A percentile compares a stretch with the other conserved stretches of the same genome.
Evolutionary conservation across 2,888 invertebrate genomes (phyloP).

Genomic region (Marasmarcha lunaedactyla): DNA sequence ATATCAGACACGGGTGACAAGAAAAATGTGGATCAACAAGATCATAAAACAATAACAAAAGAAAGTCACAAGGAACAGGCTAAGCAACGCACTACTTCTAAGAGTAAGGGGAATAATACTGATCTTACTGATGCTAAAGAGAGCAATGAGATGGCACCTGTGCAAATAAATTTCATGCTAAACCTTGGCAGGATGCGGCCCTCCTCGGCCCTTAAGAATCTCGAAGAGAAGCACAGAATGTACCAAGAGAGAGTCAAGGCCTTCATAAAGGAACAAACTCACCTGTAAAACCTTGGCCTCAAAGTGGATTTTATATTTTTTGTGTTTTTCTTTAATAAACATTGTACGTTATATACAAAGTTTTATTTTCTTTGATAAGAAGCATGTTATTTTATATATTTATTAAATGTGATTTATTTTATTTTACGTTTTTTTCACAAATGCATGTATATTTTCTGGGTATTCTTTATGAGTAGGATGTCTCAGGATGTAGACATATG

Average conservation of each 20-base stretch:
- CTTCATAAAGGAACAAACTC: constrained; percentile 25
- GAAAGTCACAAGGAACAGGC: background rate
- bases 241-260: constrained; percentile 53
- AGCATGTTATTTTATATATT: no score
- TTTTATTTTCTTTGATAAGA: no score
- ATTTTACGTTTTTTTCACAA: no score
- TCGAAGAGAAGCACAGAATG: constrained; percentile 54
- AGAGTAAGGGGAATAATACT: constrained; percentile 28
- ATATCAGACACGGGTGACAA: background rate
- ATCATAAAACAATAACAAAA: background rate
- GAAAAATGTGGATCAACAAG: background rate
- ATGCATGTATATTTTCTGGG: no score
- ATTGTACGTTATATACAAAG: no score
- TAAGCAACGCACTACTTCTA: constrained; percentile 20
- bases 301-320: no score
- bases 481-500: no score
- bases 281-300: no score
- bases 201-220: constrained; percentile 35
- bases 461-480: no score
- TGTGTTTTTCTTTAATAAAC: background rate
- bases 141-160: constrained; percentile 25
- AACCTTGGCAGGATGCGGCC: constrained; percentile 41
- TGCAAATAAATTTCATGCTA: constrained; percentile 50
- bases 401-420: no score
- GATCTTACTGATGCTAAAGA: constrained; percentile 9